A percentile compares a stretch with the other conserved stretches of the same genome.
These are phyloP conservation scores for Periplaneta americana DNA, from an alignment of 1,140 invertebrate species.

Conservation along the genomic window DNA sequence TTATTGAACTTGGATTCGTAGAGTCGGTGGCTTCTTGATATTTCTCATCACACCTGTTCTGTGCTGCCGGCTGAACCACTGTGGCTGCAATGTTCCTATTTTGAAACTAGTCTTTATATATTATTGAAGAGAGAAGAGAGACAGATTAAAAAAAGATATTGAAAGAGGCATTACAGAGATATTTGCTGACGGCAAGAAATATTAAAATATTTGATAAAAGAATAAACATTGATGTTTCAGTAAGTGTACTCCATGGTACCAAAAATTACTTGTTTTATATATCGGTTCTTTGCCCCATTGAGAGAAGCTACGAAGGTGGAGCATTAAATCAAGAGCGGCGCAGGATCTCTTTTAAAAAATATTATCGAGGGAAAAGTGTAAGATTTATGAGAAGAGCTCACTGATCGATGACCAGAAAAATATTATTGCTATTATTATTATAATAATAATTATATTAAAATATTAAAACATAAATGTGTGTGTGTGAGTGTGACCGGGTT, in stretches of 20 bases:
- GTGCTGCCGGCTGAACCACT: constrained; percentile 11
- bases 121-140: neutral
- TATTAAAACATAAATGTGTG: constrained; percentile 1
- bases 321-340: neutral
- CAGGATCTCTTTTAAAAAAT: neutral
- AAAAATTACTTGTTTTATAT: neutral
- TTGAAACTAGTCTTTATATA: constrained; percentile 32
- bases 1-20: constrained; percentile 11
- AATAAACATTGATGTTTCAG: neutral
- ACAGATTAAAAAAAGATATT: constrained; percentile 12
- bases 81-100: constrained; percentile 33
- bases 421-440: neutral
- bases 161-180: neutral
- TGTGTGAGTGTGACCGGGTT: constrained; percentile 2
- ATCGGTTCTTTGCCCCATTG: neutral
- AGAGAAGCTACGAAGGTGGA: neutral
- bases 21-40: constrained; percentile 1
- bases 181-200: neutral
- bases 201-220: neutral
- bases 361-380: neutral
- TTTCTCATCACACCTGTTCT: constrained; percentile 9
- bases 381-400: neutral
- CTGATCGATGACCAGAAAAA: neutral
- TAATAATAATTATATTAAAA: constrained; percentile 4
- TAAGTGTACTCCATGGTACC: neutral